Evolutionary conservation across 2,113 vertebrate genomes (phyloP).

Genomic region (Urocolius indicus): DNA sequence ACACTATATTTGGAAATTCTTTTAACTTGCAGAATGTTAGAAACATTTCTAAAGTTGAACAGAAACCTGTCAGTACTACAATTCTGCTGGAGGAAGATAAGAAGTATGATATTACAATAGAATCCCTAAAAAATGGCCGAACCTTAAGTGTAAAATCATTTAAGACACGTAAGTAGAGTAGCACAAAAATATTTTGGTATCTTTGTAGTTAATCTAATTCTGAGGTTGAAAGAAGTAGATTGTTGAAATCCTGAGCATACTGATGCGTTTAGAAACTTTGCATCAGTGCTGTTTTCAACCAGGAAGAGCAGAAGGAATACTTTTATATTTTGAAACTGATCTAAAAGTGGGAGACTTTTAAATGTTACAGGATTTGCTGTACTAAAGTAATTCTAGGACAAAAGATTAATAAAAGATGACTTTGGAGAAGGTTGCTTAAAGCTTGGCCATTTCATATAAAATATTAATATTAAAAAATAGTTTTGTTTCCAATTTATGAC

Average conservation of each 20-base stretch:
- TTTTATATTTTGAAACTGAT: not conserved
- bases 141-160: conserved; percentile 76
- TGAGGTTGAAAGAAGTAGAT: not conserved
- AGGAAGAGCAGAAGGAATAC: not conserved
- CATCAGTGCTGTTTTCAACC: not conserved
- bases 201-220: not conserved
- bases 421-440: not conserved
- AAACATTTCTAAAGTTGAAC: conserved; percentile 56
- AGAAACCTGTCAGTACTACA: conserved; percentile 71
- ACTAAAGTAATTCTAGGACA: not conserved
- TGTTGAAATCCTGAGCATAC: not conserved
- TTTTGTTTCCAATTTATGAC: not conserved
- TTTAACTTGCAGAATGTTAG: conserved; percentile 66
- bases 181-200: not conserved
- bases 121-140: conserved; percentile 73
- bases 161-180: conserved; percentile 75
- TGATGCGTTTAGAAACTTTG: not conserved
- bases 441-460: not conserved
- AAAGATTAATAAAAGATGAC: not conserved
- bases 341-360: not conserved
- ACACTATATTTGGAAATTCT: not conserved
- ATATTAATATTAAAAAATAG: not conserved
- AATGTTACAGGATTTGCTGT: not conserved
- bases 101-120: conserved; percentile 77
- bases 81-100: conserved; percentile 72